phyloP scores from a whole-genome alignment of 2,113 vertebrate species.

The Alligator mississippiensis region DNA sequence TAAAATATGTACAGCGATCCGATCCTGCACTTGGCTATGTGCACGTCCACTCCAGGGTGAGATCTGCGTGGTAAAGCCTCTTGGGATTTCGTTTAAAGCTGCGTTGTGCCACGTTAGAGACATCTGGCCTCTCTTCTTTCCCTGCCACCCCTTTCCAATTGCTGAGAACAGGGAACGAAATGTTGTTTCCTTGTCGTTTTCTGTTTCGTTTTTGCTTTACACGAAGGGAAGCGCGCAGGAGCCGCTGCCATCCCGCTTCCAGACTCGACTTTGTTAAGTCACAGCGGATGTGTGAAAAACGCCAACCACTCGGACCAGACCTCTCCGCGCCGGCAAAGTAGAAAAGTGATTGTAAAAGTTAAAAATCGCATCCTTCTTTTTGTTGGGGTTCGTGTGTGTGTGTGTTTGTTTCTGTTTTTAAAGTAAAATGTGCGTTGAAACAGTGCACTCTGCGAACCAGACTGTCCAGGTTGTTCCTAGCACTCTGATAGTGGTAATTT shows the following conservation, averaged over 20 bases:
- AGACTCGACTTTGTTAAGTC: conserved; percentile 35
- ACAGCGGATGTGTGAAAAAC: conserved; percentile 53
- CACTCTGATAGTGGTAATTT: conserved; percentile 67
- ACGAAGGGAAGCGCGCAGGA: conserved; percentile 16
- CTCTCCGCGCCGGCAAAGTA: conserved; percentile 54
- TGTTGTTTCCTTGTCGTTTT: too few relatives aligned
- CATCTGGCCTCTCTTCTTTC: not conserved
- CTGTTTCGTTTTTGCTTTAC: not conserved
- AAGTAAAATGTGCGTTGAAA: conserved; percentile 42
- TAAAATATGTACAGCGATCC: conserved; percentile 83
- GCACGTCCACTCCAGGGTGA: conserved; percentile 75
- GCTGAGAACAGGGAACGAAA: not conserved
- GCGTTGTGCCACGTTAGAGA: conserved; percentile 60
- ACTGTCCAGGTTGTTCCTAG: conserved; percentile 37
- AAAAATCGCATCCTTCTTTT: conserved; percentile 57
- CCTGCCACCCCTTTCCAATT: not conserved
- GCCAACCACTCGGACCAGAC: conserved; percentile 34
- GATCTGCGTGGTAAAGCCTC: conserved; percentile 53
- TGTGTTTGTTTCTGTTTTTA: not conserved
- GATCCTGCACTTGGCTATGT: conserved; percentile 73
- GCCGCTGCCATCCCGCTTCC: conserved; percentile 19
- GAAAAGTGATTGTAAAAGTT: conserved; percentile 70
- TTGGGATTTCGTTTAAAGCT: conserved; percentile 66
- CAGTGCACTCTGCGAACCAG: conserved; percentile 1
- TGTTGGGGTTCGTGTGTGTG: not conserved